Evolutionary conservation across 2,888 invertebrate genomes (phyloP).

Genomic region (Rhagonycha lutea): DNA sequence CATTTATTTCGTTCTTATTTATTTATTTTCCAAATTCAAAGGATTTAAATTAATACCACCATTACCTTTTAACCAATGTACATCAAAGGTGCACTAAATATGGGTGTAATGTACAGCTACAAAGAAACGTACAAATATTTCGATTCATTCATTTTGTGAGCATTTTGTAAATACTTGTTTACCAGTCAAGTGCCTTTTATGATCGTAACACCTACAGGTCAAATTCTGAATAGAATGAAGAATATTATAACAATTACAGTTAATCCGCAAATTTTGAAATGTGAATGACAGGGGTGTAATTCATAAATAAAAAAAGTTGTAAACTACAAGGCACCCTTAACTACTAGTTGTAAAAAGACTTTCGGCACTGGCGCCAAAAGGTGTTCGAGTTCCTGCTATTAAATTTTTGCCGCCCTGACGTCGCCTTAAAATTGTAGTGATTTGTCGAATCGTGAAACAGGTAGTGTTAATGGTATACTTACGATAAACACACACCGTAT

Average conservation of each 20-base stretch:
- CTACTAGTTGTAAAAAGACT: conserved; percentile 7
- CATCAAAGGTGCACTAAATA: not conserved
- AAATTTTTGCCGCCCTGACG: conserved; percentile 46
- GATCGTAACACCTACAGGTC: not conserved
- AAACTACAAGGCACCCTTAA: not conserved
- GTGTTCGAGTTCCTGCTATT: conserved; percentile 36
- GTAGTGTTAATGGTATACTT: conserved; percentile 53
- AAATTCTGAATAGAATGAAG: not conserved
- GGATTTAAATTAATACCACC: not conserved
- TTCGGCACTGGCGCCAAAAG: conserved; percentile 40
- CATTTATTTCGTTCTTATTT: no score
- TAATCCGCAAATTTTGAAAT: not conserved
- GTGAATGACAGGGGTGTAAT: not conserved
- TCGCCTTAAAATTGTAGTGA: conserved; percentile 54
- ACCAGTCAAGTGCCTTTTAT: not conserved
- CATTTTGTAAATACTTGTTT: not conserved
- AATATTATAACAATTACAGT: not conserved
- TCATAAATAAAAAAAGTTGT: not conserved
- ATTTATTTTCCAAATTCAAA: not conserved
- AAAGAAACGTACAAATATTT: not conserved
- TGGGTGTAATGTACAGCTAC: not conserved
- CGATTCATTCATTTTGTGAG: not conserved
- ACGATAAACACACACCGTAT: conserved; percentile 51
- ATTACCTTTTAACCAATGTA: no score
- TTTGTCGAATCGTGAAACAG: conserved; percentile 48